Evolutionary conservation across 2,797 vertebrate genomes (phyloP).

Genomic region (Sebastes alutus): DNA sequence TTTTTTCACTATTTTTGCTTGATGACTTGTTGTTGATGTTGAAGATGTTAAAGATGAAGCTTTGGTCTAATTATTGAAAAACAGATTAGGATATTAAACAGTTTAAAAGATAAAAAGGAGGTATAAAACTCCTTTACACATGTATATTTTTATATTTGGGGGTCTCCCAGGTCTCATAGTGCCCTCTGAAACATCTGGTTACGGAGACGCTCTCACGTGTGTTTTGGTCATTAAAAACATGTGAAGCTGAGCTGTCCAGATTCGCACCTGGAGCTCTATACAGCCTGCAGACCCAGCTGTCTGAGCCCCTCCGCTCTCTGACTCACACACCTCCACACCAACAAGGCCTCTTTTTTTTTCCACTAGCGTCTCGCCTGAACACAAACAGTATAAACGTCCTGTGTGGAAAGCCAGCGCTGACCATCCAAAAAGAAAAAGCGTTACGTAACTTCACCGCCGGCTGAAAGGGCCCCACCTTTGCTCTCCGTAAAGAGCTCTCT

Average conservation of each 20-base stretch:
- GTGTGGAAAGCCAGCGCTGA: slow-evolving; percentile 22
- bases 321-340: slow-evolving; percentile 59
- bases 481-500: slow-evolving; percentile 46
- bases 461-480: slow-evolving; percentile 47
- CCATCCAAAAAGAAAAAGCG: slow-evolving; percentile 48
- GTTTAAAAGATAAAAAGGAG: not conserved
- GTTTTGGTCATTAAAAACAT: slow-evolving; percentile 45
- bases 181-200: slow-evolving; percentile 42
- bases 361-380: slow-evolving; percentile 52
- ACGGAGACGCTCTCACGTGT: not conserved
- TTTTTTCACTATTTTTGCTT: not conserved
- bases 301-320: slow-evolving; percentile 21
- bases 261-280: slow-evolving; percentile 45
- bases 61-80: not conserved
- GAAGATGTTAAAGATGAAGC: not conserved
- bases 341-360: slow-evolving; percentile 32
- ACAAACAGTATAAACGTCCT: slow-evolving; percentile 46
- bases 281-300: slow-evolving; percentile 36
- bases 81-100: not conserved
- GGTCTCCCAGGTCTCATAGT: not conserved
- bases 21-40: no score
- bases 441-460: slow-evolving; percentile 52
- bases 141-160: not conserved
- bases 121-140: not conserved
- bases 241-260: slow-evolving; percentile 25